Conservation (phyloP, 2,797 vertebrate genomes). For the Spea hammondii region DNA sequence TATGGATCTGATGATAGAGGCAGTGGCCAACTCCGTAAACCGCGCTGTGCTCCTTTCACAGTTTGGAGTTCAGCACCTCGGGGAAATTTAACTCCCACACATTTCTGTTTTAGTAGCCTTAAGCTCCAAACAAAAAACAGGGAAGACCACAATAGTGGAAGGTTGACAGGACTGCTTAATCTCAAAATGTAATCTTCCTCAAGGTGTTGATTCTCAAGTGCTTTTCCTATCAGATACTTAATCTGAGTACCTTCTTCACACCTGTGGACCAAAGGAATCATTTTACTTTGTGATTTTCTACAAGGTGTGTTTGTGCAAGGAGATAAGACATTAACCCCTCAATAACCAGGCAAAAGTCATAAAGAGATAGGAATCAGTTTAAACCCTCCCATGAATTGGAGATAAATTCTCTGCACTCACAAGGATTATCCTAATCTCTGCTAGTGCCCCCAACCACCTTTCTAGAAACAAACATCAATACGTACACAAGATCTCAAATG, state of each 20-base stretch:
- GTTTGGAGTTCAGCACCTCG: slow-evolving; percentile 4
- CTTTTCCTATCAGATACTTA: slow-evolving; percentile 47
- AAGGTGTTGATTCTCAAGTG: slow-evolving; percentile 53
- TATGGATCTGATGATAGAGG: not conserved
- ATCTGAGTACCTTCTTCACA: slow-evolving; percentile 49
- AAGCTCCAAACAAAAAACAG: slow-evolving; percentile 22
- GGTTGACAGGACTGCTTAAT: slow-evolving; percentile 37
- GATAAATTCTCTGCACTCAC: slow-evolving; percentile 11
- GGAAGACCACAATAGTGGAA: slow-evolving; percentile 1
- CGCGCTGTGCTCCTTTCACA: not conserved
- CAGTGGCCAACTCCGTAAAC: too few species aligned
- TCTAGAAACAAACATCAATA: too few species aligned
- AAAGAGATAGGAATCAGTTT: slow-evolving; percentile 22
- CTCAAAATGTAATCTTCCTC: slow-evolving; percentile 49
- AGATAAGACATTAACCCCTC: slow-evolving; percentile 44
- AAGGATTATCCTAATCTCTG: slow-evolving; percentile 20
- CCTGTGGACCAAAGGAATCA: slow-evolving; percentile 45
- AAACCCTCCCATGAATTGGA: slow-evolving; percentile 11
- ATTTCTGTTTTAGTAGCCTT: slow-evolving; percentile 23
- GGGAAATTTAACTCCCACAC: slow-evolving; percentile 3
- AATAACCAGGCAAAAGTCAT: slow-evolving; percentile 28
- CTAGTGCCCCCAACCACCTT: not conserved
- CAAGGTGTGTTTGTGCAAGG: slow-evolving; percentile 41
- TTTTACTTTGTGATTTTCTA: slow-evolving; percentile 38
- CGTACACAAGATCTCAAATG: too few species aligned